Evolutionary conservation across 2,797 vertebrate genomes (phyloP).

Genomic region (Salmo trutta): DNA sequence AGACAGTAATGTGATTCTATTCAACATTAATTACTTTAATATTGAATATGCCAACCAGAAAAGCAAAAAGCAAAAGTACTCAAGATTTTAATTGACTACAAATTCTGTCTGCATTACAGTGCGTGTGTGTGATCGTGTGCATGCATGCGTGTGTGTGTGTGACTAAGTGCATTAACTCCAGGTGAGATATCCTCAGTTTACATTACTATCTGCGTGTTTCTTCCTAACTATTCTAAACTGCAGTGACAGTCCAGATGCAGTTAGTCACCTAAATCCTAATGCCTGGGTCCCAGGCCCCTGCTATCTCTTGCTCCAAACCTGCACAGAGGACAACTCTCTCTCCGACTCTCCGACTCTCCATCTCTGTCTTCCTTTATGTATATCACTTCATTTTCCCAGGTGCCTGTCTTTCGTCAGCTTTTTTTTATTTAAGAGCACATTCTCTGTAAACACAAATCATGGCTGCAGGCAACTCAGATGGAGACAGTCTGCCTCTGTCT

Average conservation of each 20-base stretch:
- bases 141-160: neutral
- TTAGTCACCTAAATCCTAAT: conserved; percentile 40
- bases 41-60: conserved; percentile 16
- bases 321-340: neutral
- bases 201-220: conserved; percentile 20
- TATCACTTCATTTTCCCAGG: conserved; percentile 12
- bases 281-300: neutral
- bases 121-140: neutral
- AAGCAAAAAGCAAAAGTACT: neutral
- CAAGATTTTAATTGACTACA: neutral
- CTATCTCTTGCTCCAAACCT: neutral
- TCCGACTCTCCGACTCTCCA: neutral
- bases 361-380: conserved; percentile 2
- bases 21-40: neutral
- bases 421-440: conserved; percentile 44
- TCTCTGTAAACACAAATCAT: conserved; percentile 52
- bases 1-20: neutral
- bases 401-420: conserved; percentile 30
- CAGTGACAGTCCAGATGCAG: conserved; percentile 39
- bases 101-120: neutral
- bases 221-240: conserved; percentile 40
- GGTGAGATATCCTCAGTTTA: neutral
- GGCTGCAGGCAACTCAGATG: conserved; percentile 43
- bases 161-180: neutral
- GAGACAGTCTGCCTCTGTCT: conserved; percentile 29